These are phyloP conservation scores for Dryobota labecula DNA, from an alignment of 2,888 invertebrate species.

Conservation along the genomic window DNA sequence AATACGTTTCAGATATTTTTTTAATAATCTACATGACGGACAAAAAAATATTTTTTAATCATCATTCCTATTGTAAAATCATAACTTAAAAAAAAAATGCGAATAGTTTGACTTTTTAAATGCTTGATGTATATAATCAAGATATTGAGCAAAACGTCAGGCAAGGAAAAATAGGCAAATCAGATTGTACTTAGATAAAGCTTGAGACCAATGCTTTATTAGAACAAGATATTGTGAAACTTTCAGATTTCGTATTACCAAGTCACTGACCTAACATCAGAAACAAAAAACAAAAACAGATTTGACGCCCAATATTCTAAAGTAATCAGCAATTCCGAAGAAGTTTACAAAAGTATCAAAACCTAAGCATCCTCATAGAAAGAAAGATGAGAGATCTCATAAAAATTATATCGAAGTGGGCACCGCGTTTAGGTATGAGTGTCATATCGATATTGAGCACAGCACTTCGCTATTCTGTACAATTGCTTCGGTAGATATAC, in stretches of 20 bases:
- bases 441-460: constrained; percentile 74
- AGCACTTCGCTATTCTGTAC: constrained; percentile 59
- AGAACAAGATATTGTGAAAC: background rate
- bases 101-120: too few relatives aligned
- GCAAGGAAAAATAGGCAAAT: background rate
- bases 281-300: background rate
- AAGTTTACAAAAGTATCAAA: constrained; percentile 58
- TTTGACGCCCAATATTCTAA: background rate
- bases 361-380: constrained; percentile 1
- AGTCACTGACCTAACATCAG: too few relatives aligned
- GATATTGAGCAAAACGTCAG: background rate
- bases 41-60: too few relatives aligned
- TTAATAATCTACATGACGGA: too few relatives aligned
- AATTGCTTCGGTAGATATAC: constrained; percentile 44
- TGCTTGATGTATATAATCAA: too few relatives aligned
- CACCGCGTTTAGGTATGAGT: constrained; percentile 64
- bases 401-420: constrained; percentile 79
- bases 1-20: too few relatives aligned
- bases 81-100: too few relatives aligned
- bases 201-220: background rate
- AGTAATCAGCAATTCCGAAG: background rate
- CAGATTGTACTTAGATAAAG: background rate
- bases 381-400: constrained; percentile 72
- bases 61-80: too few relatives aligned
- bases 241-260: background rate